These are phyloP conservation scores for Lepidocolaptes lacrymiger DNA, from an alignment of 2,797 vertebrate species.

Conservation along the genomic window DNA sequence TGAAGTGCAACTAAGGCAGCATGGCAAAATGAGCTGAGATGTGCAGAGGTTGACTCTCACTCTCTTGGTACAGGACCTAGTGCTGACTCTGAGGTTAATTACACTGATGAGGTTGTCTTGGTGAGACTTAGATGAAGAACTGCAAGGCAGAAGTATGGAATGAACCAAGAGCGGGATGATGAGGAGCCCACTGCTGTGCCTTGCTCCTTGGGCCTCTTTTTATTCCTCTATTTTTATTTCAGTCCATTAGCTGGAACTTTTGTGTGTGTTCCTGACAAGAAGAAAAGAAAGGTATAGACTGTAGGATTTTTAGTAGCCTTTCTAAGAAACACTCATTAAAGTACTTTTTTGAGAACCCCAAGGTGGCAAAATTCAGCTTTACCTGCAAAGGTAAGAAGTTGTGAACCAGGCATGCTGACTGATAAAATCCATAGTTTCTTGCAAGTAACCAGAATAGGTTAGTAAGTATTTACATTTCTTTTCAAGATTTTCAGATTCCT, in stretches of 20 bases:
- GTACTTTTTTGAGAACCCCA: neutral
- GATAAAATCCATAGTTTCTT: neutral
- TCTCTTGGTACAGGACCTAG: neutral
- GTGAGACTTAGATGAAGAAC: neutral
- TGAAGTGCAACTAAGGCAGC: neutral
- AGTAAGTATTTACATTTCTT: neutral
- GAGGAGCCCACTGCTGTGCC: neutral
- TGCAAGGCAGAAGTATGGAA: neutral
- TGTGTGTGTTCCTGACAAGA: neutral
- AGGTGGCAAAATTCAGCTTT: neutral
- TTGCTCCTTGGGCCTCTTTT: neutral
- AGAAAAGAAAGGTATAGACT: neutral
- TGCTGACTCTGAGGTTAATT: neutral
- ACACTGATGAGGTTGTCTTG: rapidly evolving
- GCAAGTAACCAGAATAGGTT: neutral
- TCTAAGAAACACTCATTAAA: neutral
- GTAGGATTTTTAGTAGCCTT: neutral
- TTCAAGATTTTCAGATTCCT: neutral
- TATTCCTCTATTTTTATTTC: neutral
- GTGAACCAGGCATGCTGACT: neutral
- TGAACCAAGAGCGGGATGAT: neutral
- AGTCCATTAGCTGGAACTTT: neutral
- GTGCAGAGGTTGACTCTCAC: neutral
- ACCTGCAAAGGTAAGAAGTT: neutral
- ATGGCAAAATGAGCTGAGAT: neutral